Conservation (phyloP, 2,113 vertebrate genomes). For the Melanostigma gelatinosum region DNA sequence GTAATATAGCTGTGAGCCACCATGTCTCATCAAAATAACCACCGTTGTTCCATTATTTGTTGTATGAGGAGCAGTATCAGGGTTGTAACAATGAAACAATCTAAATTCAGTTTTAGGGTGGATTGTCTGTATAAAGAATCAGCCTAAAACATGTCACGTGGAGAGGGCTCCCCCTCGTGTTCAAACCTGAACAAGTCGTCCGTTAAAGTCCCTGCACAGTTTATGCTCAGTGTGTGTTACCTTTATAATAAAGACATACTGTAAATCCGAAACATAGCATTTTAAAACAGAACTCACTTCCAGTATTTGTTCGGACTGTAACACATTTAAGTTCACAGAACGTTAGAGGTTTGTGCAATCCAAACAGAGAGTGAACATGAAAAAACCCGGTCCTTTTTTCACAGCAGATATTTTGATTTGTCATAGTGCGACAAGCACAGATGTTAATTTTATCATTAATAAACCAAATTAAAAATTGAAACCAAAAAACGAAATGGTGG, state of each 20-base stretch:
- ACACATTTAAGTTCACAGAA: neutral
- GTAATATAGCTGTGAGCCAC: neutral
- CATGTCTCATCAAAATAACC: neutral
- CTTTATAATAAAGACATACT: neutral
- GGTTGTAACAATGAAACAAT: neutral
- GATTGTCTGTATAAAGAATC: neutral
- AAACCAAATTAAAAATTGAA: neutral
- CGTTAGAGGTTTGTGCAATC: neutral
- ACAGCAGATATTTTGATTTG: neutral
- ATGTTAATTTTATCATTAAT: neutral
- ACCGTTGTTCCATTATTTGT: neutral
- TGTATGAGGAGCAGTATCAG: neutral
- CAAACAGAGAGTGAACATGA: neutral
- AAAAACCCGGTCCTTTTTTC: neutral
- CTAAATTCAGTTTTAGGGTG: neutral
- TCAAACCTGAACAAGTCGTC: neutral
- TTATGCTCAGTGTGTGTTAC: conserved; percentile 21
- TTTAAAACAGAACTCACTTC: neutral
- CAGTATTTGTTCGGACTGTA: neutral
- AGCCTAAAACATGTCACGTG: conserved; percentile 5
- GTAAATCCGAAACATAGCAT: neutral
- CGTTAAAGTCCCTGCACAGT: neutral
- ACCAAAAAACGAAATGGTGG: no score
- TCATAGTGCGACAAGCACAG: neutral
- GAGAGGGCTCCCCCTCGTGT: conserved; percentile 65